These are phyloP conservation scores for Tenualosa ilisha DNA, from an alignment of 2,797 vertebrate genomes.

Conservation along the genomic window DNA sequence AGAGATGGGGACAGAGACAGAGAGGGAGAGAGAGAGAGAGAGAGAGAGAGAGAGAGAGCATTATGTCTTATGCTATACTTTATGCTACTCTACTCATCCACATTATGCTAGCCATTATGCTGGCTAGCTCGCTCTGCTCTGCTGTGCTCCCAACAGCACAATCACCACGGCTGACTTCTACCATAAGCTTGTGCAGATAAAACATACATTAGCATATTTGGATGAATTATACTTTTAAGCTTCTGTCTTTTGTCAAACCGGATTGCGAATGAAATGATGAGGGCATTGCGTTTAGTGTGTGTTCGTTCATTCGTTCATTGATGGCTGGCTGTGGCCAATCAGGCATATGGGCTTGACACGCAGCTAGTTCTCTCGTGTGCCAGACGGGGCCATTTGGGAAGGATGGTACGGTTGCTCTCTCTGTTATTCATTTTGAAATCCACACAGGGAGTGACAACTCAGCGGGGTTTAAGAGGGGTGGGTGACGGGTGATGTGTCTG, in stretches of 20 bases:
- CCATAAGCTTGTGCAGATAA: background rate
- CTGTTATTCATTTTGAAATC: constrained; percentile 4
- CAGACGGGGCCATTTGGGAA: background rate
- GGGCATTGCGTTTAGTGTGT: background rate
- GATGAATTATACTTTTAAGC: constrained; percentile 1
- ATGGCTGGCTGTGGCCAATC: background rate
- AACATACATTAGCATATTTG: background rate
- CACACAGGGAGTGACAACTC: background rate
- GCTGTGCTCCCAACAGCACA: background rate
- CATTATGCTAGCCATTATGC: background rate
- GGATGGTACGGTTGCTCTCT: background rate
- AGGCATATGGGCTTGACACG: background rate
- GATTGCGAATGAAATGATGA: background rate
- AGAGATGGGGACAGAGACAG: background rate
- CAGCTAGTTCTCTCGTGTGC: background rate
- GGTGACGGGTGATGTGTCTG: background rate
- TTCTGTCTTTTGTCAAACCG: background rate
- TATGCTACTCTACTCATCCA: background rate
- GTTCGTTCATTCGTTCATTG: background rate
- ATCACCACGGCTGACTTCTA: background rate
- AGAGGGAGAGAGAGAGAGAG: background rate
- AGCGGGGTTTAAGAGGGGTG: background rate
- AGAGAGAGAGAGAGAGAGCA: background rate
- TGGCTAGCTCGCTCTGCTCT: background rate
- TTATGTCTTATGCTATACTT: background rate